Evolutionary conservation across 2,888 invertebrate genomes (phyloP).

Genomic region (Athalia rosae): DNA sequence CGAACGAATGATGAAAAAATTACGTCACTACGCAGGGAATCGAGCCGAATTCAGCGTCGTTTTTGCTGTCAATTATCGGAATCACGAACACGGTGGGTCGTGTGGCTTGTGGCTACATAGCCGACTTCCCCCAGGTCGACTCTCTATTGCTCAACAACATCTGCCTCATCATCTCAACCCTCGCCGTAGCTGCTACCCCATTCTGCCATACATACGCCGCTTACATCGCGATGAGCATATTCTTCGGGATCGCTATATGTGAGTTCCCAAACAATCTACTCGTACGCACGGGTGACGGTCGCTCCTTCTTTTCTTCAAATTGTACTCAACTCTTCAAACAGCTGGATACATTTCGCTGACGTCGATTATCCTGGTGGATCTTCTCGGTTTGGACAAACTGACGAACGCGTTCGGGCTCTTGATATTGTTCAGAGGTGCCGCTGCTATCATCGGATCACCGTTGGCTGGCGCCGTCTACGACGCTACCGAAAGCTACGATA

Average conservation of each 20-base stretch:
- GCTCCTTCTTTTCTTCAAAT: slow-evolving; percentile 46
- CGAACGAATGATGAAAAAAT: no score
- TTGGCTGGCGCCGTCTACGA: slow-evolving; percentile 93
- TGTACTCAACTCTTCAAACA: slow-evolving; percentile 69
- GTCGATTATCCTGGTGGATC: slow-evolving; percentile 97
- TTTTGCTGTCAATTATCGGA: slow-evolving; percentile 88
- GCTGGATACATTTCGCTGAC: slow-evolving; percentile 98
- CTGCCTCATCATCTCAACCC: slow-evolving; percentile 92
- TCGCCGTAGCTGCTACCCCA: slow-evolving; percentile 89
- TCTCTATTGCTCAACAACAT: slow-evolving; percentile 94
- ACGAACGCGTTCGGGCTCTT: slow-evolving; percentile 98
- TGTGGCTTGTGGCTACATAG: slow-evolving; percentile 91
- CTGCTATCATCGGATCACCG: slow-evolving; percentile 91
- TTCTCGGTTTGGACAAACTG: slow-evolving; percentile 94
- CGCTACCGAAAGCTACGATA: slow-evolving; percentile 87
- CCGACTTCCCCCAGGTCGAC: slow-evolving; percentile 94
- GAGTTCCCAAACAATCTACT: slow-evolving; percentile 73
- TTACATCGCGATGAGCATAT: slow-evolving; percentile 87
- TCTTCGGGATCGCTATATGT: slow-evolving; percentile 95
- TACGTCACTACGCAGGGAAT: slow-evolving; percentile 78
- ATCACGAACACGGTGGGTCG: slow-evolving; percentile 97
- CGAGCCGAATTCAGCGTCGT: slow-evolving; percentile 82
- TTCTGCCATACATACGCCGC: slow-evolving; percentile 86
- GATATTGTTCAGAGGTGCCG: slow-evolving; percentile 95
- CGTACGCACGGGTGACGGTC: neutral